Conservation (phyloP, 2,113 vertebrate genomes). For the Regulus satrapa region DNA sequence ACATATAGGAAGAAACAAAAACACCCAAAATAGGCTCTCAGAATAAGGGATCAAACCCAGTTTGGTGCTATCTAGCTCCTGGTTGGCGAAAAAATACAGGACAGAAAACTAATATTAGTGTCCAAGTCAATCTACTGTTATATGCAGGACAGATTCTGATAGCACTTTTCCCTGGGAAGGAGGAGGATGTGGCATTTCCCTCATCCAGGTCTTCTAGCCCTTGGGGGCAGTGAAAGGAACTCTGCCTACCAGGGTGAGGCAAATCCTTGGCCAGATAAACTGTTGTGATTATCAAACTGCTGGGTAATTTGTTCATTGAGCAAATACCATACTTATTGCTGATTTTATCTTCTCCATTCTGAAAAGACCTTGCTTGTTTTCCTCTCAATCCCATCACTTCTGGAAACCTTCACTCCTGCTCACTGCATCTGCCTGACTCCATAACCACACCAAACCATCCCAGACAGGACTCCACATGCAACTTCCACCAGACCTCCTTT, state of each 20-base stretch:
- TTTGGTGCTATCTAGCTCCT: background rate
- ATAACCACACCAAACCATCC: background rate
- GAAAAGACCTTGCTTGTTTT: background rate
- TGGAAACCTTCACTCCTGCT: background rate
- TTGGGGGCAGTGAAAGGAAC: background rate
- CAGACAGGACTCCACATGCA: background rate
- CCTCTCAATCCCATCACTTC: background rate
- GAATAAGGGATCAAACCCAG: background rate
- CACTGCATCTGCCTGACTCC: background rate
- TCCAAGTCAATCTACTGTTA: background rate
- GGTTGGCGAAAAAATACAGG: background rate
- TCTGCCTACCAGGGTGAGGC: background rate
- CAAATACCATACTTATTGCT: background rate
- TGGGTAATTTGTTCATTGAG: background rate
- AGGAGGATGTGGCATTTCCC: background rate
- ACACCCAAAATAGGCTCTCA: background rate
- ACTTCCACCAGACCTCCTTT: background rate
- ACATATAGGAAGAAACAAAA: background rate
- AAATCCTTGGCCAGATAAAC: background rate
- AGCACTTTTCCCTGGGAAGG: background rate
- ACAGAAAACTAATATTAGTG: background rate
- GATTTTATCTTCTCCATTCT: background rate
- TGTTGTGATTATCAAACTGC: background rate
- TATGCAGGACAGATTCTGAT: background rate
- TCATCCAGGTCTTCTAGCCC: background rate